Percentiles rank a stretch among this genome's conserved stretches.
Conservation (phyloP, 2,888 invertebrate species). For the Scelioninae gen. 2 region DNA sequence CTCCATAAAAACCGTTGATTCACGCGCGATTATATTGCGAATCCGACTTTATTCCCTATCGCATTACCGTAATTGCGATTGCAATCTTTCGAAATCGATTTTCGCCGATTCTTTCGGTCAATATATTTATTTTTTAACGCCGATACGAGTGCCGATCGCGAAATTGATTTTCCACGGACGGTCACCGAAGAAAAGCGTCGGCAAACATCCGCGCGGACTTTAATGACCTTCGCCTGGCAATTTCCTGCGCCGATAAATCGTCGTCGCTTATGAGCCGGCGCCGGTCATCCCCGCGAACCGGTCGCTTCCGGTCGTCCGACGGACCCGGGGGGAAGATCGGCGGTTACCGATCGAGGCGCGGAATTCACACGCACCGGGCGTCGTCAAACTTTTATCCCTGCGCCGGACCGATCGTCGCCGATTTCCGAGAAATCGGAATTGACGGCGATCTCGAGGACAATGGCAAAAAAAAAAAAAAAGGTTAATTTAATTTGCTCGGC, state of each 20-base stretch:
- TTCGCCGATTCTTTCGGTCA: conserved; percentile 16
- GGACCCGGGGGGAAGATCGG: no score
- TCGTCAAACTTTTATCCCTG: no score
- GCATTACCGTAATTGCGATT: conserved; percentile 33
- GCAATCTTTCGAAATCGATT: conserved; percentile 40
- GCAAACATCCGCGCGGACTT: conserved; percentile 48
- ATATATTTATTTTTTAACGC: conserved; percentile 37
- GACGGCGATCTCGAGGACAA: no score
- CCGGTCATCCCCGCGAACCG: conserved; percentile 27
- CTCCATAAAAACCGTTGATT: no score
- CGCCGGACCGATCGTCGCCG: no score
- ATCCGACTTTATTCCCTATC: conserved; percentile 14
- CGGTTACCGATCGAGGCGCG: no score
- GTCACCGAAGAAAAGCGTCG: conserved; percentile 45
- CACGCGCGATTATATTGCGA: not conserved
- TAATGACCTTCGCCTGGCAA: conserved; percentile 55
- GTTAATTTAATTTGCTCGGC: no score
- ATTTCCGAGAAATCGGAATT: no score
- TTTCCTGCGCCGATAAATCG: conserved; percentile 48
- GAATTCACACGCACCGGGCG: no score
- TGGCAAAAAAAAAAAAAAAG: no score
- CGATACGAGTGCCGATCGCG: conserved; percentile 41
- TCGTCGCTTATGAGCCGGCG: conserved; percentile 1
- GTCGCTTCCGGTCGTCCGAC: no score
- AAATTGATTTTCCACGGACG: conserved; percentile 51